Evolutionary conservation across 2,888 invertebrate genomes (phyloP), one percentile per base, ranked within the genome.

Genomic region (Drosophila pegasa): DNA sequence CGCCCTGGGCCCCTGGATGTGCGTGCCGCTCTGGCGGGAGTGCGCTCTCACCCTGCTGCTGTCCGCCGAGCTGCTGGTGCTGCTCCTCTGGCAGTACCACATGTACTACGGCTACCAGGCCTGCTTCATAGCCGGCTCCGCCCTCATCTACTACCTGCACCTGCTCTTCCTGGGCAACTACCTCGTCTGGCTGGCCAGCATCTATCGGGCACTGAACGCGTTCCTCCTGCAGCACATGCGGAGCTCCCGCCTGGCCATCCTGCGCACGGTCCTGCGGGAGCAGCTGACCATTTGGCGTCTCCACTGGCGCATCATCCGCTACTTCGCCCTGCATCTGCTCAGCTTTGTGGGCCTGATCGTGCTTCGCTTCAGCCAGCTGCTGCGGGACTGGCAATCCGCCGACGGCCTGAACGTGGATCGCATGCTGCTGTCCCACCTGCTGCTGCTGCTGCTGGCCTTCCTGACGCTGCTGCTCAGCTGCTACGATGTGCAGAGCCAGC

Each of bases 91-190:
- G 66, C 80, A 86, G 33, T 29, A 57, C n/a, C 54, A 45, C 20
- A 77, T 72, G 31, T 83, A 80, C 54, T 80, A 63, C 20, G 20
- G 45, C 31, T 83, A 86, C 29, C 81, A 86, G 51, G 54, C 69
- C 8, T 52, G 51, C 20, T 69, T 83, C 3, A 65, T 72, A 14
- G 77, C 54, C 0, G 69, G 86, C 25, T 51, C 67, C 41, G 45
- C 48, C 0, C 33, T 80, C 9, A 59, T 64, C 16, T 80, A 75
- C 6, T 50, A 71, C 12, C 31, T 86, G 52, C 67, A 71, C 1
- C 41, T 86, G 31, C 54, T 86, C 7, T 78, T 80, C 6, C 67
- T 75, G 52, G 84, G 73, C 51, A 75, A 76, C 57, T 80, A 86
- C 38, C 33, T 80, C 0, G 57, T 86, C 12, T 78, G 80, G 84